These are phyloP conservation scores for Gallinago jamesoni DNA, from an alignment of 2,113 vertebrate species.

Conservation along the genomic window DNA sequence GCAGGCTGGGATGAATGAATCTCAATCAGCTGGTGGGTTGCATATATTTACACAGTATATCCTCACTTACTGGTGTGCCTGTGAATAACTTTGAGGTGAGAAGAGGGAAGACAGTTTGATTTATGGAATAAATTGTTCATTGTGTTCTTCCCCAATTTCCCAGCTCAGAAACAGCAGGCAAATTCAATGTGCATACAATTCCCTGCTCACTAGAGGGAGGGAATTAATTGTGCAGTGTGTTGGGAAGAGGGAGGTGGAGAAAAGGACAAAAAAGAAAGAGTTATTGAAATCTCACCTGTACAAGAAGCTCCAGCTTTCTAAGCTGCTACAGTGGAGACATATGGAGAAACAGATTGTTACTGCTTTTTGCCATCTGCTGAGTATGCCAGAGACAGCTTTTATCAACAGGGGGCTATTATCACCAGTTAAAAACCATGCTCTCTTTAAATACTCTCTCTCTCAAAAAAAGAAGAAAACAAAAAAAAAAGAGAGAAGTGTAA, in stretches of 20 bases:
- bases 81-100: background rate
- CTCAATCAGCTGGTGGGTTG: background rate
- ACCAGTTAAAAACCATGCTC: background rate
- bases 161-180: background rate
- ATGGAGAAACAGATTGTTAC: slow-evolving; percentile 6
- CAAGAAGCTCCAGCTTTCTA: background rate
- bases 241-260: background rate
- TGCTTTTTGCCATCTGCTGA: background rate
- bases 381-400: background rate
- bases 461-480: background rate
- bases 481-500: background rate
- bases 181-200: background rate
- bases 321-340: background rate
- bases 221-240: background rate
- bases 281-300: background rate
- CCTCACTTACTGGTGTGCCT: fast-evolving
- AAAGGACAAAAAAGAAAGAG: background rate
- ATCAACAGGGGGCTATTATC: slow-evolving; percentile 6
- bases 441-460: background rate
- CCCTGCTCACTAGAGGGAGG: background rate
- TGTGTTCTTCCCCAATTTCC: background rate
- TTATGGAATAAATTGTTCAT: background rate
- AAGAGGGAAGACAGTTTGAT: background rate
- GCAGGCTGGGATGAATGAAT: background rate
- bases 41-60: background rate